phyloP scores from a whole-genome alignment of 2,888 invertebrate species.

The Athrips mouffetella region DNA sequence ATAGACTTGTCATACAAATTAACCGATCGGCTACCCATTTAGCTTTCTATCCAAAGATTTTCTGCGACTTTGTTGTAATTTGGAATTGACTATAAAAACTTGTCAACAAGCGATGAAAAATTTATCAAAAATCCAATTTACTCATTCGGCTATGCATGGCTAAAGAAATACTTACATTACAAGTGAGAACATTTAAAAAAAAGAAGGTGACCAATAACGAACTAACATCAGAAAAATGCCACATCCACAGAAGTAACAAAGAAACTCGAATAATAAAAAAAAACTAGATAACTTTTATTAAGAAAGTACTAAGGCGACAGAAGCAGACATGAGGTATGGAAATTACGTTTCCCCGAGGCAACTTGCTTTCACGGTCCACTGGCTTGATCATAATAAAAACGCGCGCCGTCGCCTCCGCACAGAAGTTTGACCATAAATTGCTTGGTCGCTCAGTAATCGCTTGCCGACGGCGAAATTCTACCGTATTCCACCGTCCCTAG shows the following conservation, averaged over 20 bases:
- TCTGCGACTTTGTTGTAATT: no score
- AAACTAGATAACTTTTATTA: conserved; percentile 61
- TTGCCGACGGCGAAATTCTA: conserved; percentile 59
- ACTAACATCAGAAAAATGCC: no score
- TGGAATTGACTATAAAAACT: no score
- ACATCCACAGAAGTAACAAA: conserved; percentile 7
- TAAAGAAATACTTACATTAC: no score
- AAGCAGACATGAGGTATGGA: conserved; percentile 75
- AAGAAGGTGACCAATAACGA: no score
- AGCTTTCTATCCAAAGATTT: no score
- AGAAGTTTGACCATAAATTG: conserved; percentile 79
- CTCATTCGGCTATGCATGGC: no score
- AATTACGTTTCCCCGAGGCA: conserved; percentile 71
- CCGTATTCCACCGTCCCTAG: conserved; percentile 51
- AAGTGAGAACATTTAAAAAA: no score
- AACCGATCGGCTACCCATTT: no score
- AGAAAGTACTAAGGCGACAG: conserved; percentile 71
- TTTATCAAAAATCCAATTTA: no score
- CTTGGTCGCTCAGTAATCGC: conserved; percentile 61
- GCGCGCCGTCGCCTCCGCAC: conserved; percentile 74
- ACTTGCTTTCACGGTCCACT: conserved; percentile 79
- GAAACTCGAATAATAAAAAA: conserved; percentile 24
- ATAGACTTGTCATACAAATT: no score
- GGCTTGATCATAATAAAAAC: conserved; percentile 79
- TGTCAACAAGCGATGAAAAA: no score